These are phyloP conservation scores for Tridacna gigas DNA, from an alignment of 2,888 invertebrate species.

Conservation along the genomic window DNA sequence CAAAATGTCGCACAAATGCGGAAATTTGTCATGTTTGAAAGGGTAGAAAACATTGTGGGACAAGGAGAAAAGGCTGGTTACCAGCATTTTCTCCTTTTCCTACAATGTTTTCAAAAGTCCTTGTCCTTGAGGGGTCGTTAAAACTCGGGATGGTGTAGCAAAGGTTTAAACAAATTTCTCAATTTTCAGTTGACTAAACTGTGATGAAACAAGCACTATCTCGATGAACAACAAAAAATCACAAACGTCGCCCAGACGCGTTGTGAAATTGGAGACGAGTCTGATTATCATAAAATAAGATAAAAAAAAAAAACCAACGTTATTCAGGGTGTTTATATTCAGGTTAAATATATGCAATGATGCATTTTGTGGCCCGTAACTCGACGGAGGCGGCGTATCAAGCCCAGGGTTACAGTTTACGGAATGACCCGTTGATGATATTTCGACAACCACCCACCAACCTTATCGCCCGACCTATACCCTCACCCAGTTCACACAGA, in stretches of 20 bases:
- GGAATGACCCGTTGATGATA: slow-evolving; percentile 49
- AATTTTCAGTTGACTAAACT: no score
- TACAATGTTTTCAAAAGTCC: neutral
- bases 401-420: slow-evolving; percentile 49
- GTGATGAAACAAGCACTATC: no score
- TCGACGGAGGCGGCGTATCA: slow-evolving; percentile 52
- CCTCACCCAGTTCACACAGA: slow-evolving; percentile 29
- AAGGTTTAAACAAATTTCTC: neutral
- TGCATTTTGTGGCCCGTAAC: slow-evolving; percentile 64
- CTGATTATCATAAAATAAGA: neutral
- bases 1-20: no score
- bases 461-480: slow-evolving; percentile 1
- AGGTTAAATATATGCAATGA: slow-evolving; percentile 6
- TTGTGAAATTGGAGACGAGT: neutral
- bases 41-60: neutral
- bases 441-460: slow-evolving; percentile 52
- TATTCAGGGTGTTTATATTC: no score
- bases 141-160: neutral
- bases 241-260: neutral
- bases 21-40: neutral
- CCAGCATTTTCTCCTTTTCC: neutral
- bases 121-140: neutral
- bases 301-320: no score
- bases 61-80: neutral
- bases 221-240: no score